Conservation (phyloP, 92 coral and sea anemone genomes). For the Ricordea florida region DNA sequence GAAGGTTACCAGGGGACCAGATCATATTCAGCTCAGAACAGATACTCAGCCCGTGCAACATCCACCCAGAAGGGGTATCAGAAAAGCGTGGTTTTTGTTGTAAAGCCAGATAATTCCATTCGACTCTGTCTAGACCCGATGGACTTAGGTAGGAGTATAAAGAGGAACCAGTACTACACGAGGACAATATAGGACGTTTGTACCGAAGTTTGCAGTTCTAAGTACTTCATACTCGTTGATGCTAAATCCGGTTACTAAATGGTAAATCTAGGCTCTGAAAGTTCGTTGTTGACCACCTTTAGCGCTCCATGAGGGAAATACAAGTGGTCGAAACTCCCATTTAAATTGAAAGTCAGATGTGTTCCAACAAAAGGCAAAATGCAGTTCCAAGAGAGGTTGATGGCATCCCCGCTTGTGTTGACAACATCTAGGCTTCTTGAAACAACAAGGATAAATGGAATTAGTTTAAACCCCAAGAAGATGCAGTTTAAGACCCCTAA, state of each 20-base stretch:
- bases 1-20: constrained; percentile 1
- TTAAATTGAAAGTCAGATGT: no score
- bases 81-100: neutral
- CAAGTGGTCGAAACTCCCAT: neutral
- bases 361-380: no score
- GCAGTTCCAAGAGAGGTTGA: no score
- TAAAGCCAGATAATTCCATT: constrained; percentile 44
- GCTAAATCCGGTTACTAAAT: neutral
- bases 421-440: no score
- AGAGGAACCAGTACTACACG: neutral
- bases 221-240: neutral
- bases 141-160: constrained; percentile 25
- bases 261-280: neutral
- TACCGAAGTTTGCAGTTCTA: neutral
- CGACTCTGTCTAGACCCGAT: constrained; percentile 68
- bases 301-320: neutral
- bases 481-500: no score
- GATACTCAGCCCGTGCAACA: neutral
- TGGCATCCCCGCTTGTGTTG: no score
- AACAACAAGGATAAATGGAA: no score
- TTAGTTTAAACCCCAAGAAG: no score
- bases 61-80: neutral
- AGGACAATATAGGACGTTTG: neutral
- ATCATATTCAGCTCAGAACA: neutral
- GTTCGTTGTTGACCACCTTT: neutral